Evolutionary conservation across 2,797 vertebrate genomes (phyloP).

Genomic region (Pseudochirops cupreus): DNA sequence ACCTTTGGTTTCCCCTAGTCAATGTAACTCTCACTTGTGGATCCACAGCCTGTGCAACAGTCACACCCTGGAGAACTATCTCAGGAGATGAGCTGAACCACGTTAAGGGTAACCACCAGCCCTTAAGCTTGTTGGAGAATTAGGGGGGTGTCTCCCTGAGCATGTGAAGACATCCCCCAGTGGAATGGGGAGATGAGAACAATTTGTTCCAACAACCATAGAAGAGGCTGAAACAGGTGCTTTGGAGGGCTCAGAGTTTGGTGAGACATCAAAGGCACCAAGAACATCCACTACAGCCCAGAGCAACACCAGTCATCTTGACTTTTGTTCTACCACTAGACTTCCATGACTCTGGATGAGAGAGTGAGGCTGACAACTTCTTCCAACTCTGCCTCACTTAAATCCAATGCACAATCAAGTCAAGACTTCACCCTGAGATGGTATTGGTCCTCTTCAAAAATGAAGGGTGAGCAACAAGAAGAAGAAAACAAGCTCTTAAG

Average conservation of each 20-base stretch:
- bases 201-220: not conserved
- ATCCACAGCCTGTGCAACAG: not conserved
- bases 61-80: not conserved
- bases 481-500: not conserved
- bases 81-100: not conserved
- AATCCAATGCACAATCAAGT: not conserved
- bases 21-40: too few species aligned
- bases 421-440: constrained; percentile 56
- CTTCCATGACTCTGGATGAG: too few species aligned
- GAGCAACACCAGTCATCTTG: too few species aligned
- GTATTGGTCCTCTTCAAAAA: not conserved
- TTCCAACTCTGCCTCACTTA: not conserved
- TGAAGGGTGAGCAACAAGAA: not conserved
- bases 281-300: too few species aligned
- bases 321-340: too few species aligned
- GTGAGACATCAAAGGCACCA: too few species aligned
- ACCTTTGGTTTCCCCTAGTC: not conserved
- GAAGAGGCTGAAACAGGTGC: not conserved
- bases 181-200: not conserved
- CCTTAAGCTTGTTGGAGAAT: not conserved
- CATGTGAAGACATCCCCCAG: not conserved
- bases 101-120: not conserved
- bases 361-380: too few species aligned
- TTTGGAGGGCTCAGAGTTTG: not conserved
- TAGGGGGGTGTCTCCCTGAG: not conserved